Percentiles rank a stretch among this genome's conserved stretches.
Evolutionary conservation across 2,888 invertebrate species (phyloP).

Genomic region (Ecdyonurus torrentis): DNA sequence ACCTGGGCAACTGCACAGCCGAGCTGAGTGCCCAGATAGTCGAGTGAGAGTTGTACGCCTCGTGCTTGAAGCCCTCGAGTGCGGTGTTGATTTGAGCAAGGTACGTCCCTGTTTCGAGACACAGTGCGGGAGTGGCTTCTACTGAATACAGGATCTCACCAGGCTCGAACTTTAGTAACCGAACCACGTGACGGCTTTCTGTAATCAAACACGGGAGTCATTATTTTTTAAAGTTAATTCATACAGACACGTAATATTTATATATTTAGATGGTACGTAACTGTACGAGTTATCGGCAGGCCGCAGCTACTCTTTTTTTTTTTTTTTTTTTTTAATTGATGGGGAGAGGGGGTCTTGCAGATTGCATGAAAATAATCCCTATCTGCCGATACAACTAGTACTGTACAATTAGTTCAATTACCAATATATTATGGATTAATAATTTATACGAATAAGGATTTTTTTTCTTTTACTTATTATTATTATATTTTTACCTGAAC

Average conservation of each 20-base stretch:
- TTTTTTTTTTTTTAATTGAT: too few species aligned
- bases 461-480: too few species aligned
- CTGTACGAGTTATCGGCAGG: conserved; percentile 21
- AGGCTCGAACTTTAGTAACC: conserved; percentile 58
- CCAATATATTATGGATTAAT: too few species aligned
- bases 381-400: too few species aligned
- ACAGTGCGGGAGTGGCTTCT: background rate
- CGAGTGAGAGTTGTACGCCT: conserved; percentile 44
- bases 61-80: conserved; percentile 45
- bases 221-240: background rate
- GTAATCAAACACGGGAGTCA: background rate
- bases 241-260: background rate
- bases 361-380: too few species aligned
- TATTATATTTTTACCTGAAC: too few species aligned
- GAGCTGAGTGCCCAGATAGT: conserved; percentile 63
- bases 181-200: conserved; percentile 38
- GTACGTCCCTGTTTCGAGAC: conserved; percentile 48
- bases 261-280: background rate
- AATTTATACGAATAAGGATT: too few species aligned
- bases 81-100: conserved; percentile 46
- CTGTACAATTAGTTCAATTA: too few species aligned
- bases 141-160: conserved; percentile 51
- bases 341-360: too few species aligned
- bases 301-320: too few species aligned
- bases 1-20: conserved; percentile 49